Percentiles rank a stretch among this genome's conserved stretches.
Conservation (phyloP, 2,113 vertebrate species). For the Numenius arquata region DNA sequence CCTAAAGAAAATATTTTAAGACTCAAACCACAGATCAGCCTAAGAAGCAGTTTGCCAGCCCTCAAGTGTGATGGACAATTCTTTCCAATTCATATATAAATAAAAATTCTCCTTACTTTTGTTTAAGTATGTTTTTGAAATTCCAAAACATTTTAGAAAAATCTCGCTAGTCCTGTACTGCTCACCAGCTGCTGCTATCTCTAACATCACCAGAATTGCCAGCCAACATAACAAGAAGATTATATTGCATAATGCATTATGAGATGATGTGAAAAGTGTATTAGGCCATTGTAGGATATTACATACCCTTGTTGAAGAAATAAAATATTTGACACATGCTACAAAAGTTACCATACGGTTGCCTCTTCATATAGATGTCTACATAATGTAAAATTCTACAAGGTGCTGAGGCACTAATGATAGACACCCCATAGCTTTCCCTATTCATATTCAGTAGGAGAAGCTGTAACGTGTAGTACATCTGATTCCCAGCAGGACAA, state of each 20-base stretch:
- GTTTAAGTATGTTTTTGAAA: not conserved
- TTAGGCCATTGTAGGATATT: not conserved
- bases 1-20: not conserved
- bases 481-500: not conserved
- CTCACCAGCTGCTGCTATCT: not conserved
- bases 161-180: not conserved
- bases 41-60: not conserved
- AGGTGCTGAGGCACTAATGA: not conserved
- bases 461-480: not conserved
- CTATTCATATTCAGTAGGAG: not conserved
- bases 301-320: not conserved
- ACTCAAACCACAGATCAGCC: not conserved
- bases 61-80: not conserved
- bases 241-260: not conserved
- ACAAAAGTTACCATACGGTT: not conserved
- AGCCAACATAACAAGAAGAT: not conserved
- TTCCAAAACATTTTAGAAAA: not conserved
- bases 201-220: not conserved
- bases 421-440: not conserved
- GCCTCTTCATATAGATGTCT: not conserved
- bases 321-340: not conserved
- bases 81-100: not conserved
- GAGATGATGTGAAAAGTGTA: not conserved
- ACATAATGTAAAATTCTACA: not conserved
- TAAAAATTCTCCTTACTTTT: not conserved